phyloP scores from a whole-genome alignment of 2,113 vertebrate genomes.

The Haliaeetus leucogaster region DNA sequence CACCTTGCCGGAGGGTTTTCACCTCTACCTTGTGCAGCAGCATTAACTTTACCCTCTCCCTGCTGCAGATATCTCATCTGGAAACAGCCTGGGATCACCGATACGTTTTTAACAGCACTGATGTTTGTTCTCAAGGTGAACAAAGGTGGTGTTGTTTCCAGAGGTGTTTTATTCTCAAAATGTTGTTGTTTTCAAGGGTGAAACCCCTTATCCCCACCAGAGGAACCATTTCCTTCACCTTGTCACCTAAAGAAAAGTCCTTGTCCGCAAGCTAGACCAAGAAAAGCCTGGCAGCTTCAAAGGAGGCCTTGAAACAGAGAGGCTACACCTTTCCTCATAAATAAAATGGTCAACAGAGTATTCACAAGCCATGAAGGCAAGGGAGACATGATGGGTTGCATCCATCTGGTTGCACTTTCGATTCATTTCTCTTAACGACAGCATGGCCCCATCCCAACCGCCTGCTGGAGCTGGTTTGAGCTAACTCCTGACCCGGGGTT shows the following conservation, averaged over 20 bases:
- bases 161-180: not conserved
- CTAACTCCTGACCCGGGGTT: fast-evolving
- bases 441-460: not conserved
- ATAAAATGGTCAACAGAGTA: not conserved
- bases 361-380: not conserved
- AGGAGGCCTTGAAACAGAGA: not conserved
- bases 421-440: not conserved
- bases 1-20: not conserved
- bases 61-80: not conserved
- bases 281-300: not conserved
- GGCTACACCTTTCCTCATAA: not conserved
- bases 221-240: not conserved
- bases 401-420: not conserved
- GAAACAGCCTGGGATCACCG: not conserved
- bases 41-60: not conserved
- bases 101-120: not conserved
- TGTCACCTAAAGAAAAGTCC: not conserved
- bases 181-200: not conserved
- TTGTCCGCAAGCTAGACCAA: not conserved
- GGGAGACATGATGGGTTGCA: not conserved
- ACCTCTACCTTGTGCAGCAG: not conserved
- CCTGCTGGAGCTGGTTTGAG: not conserved
- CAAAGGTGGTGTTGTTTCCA: not conserved
- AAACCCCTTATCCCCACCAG: not conserved
- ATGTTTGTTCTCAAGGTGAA: not conserved